These are phyloP conservation scores for Heliornis fulica DNA, from an alignment of 2,113 vertebrate species.

Conservation along the genomic window DNA sequence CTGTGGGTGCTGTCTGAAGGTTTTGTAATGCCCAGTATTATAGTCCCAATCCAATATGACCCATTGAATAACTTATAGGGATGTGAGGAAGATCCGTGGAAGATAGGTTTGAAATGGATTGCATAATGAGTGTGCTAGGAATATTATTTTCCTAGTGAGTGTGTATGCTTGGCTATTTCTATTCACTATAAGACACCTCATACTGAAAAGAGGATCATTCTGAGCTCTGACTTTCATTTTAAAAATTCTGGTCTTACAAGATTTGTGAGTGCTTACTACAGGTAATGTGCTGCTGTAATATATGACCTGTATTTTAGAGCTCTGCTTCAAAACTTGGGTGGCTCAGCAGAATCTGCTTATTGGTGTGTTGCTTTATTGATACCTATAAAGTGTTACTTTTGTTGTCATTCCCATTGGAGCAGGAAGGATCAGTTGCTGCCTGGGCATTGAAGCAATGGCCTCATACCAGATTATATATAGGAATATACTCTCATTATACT, in stretches of 20 bases:
- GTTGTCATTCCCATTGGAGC: fast-evolving
- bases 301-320: background rate
- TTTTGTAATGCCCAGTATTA: background rate
- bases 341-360: background rate
- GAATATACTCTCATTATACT: background rate
- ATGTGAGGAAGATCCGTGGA: background rate
- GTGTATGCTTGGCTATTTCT: background rate
- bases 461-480: background rate
- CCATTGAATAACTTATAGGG: background rate
- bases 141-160: background rate
- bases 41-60: background rate
- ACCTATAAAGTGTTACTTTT: background rate
- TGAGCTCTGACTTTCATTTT: background rate
- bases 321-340: background rate
- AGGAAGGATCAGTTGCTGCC: background rate
- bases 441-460: background rate
- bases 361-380: background rate
- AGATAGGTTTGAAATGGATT: background rate
- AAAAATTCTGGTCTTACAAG: background rate
- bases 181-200: background rate
- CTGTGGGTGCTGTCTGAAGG: background rate
- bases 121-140: background rate
- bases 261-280: background rate
- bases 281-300: background rate
- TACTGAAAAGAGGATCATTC: background rate